Evolutionary conservation across 2,113 vertebrate genomes (phyloP), one percentile per base, ranked within the genome.

Genomic region (Synchiropus splendidus): DNA sequence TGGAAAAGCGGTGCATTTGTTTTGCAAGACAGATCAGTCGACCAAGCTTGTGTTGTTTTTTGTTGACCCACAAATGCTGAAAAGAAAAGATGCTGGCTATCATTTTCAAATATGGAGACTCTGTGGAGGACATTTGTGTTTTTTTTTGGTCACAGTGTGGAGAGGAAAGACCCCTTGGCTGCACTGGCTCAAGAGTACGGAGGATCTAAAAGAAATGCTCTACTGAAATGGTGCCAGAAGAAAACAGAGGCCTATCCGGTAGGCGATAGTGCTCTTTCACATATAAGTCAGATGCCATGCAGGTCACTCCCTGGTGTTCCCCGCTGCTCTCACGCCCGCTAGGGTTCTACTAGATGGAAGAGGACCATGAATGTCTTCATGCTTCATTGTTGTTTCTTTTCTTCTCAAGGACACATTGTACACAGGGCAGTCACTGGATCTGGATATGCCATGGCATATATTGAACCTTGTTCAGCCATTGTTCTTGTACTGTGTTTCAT

Each of bases 191-290:
- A 90, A 72, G 90, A 97, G 56, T 97, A 96, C 0, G 95, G 95
- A 1, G 95, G 95, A 64, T 98, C 95, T 5, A 98, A 97, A 77
- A 91, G 93, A 69, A 98, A 97, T 6, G 95, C 95, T 64, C 75
- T 97, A 51, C 79, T 98, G 79, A 98, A 92, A 70, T 98, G 94
- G 95, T 98, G 94, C 78, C 94, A 98, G 83, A 98, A 89, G 85
- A 98, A 94, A 80, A 98, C 92, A 48, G 88, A 98, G 61, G 91
- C 91, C 52, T 98, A 98, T 67, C 89, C 88, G 83, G 94, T 98
- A 74, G 72, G 59, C 55, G 48, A 33, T 8, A 60, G 64, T 63
- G 66, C 61, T 57, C 55, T 52, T 44, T 74, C 52, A 30, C 39
- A 54, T 39, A 43, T 38, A 37, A 16, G 39, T 9, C 16, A 6